These are phyloP conservation scores for Pangasius larnaudii DNA, from an alignment of 2,797 vertebrate species.

Conservation along the genomic window DNA sequence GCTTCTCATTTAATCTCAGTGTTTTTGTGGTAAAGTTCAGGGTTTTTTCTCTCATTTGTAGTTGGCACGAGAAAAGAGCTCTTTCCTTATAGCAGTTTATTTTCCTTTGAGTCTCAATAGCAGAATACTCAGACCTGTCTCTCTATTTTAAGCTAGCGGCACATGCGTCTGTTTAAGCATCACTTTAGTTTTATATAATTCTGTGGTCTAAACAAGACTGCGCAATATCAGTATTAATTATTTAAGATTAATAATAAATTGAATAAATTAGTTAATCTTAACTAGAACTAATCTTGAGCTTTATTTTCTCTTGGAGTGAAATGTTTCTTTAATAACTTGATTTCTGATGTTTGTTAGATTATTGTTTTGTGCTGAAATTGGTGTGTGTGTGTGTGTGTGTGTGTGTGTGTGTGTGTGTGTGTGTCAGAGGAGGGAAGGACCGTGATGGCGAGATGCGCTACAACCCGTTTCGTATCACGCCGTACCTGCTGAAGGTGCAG, in stretches of 20 bases:
- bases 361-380: not conserved
- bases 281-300: not conserved
- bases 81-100: too few relatives aligned
- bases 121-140: too few relatives aligned
- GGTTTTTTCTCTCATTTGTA: too few relatives aligned
- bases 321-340: not conserved
- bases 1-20: not conserved
- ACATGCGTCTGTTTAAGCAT: too few relatives aligned
- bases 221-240: too few relatives aligned
- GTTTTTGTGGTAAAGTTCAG: not conserved
- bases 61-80: too few relatives aligned
- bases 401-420: not conserved
- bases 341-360: not conserved
- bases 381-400: conserved; percentile 9
- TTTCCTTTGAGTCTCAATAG: too few relatives aligned
- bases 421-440: conserved; percentile 79
- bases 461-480: conserved; percentile 85
- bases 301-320: not conserved
- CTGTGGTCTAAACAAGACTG: too few relatives aligned
- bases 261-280: too few relatives aligned
- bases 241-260: too few relatives aligned
- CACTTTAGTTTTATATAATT: too few relatives aligned
- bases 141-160: too few relatives aligned
- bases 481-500: conserved; percentile 81
- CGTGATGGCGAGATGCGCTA: conserved; percentile 76